Percentiles rank a stretch among this genome's conserved stretches.
Evolutionary conservation across 2,113 vertebrate species (phyloP).

Genomic region (Illadopsis cleaveri): DNA sequence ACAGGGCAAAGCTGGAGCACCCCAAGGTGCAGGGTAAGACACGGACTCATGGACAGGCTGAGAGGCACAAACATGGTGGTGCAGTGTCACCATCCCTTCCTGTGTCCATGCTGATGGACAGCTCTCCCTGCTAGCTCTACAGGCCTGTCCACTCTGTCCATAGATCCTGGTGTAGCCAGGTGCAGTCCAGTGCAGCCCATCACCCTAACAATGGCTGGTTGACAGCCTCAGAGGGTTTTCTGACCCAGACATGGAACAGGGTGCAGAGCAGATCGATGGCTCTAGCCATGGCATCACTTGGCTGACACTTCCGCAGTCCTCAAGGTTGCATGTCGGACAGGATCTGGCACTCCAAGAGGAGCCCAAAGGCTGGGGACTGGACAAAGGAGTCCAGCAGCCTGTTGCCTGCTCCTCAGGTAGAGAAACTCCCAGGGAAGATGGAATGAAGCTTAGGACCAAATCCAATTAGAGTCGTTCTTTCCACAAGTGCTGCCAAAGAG

Average conservation of each 20-base stretch:
- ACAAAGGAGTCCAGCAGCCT: not conserved
- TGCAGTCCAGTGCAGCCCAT: not conserved
- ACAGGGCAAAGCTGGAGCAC: not conserved
- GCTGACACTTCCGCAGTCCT: not conserved
- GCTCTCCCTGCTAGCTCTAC: not conserved
- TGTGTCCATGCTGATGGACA: rapidly evolving
- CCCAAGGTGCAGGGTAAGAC: not conserved
- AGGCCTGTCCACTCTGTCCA: not conserved
- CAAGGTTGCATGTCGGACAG: not conserved
- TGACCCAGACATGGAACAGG: not conserved
- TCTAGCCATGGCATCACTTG: not conserved
- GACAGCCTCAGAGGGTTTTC: not conserved
- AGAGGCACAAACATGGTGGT: not conserved
- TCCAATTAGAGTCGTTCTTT: not conserved
- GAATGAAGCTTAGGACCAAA: not conserved
- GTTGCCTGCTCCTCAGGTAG: not conserved
- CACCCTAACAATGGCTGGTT: not conserved
- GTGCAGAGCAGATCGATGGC: not conserved
- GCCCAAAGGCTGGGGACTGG: not conserved
- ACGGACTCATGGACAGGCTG: not conserved
- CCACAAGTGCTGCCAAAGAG: not conserved
- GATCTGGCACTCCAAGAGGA: not conserved
- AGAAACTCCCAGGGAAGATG: not conserved
- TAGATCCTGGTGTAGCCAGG: not conserved
- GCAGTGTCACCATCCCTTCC: not conserved